Evolutionary conservation across 1,140 invertebrate species (phyloP).

Genomic region (Limonius californicus): DNA sequence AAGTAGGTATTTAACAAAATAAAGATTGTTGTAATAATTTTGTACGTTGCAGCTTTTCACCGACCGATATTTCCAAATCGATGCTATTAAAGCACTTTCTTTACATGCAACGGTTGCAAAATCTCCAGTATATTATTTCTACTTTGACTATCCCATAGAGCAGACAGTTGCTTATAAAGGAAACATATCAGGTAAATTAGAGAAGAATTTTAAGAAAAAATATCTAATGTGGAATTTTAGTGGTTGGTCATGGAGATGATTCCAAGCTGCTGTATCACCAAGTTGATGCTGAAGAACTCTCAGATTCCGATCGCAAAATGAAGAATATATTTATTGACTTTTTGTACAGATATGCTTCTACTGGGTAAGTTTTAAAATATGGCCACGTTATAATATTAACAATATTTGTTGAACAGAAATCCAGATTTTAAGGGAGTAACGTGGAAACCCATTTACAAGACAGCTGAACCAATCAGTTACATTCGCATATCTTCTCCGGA

Average conservation of each 20-base stretch:
- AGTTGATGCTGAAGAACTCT: not conserved
- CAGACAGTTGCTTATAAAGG: not conserved
- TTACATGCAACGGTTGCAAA: not conserved
- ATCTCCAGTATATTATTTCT: conserved; percentile 1
- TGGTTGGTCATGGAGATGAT: not conserved
- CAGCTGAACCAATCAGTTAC: not conserved
- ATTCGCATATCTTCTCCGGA: not conserved
- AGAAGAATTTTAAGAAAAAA: no score
- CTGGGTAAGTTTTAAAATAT: not conserved
- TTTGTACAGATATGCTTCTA: not conserved
- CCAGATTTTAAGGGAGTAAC: not conserved
- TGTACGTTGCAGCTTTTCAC: conserved; percentile 6
- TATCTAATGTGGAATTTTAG: no score
- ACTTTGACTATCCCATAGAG: not conserved
- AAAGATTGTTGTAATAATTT: not conserved
- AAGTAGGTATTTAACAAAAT: not conserved
- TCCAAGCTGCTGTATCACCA: not conserved
- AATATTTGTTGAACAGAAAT: not conserved
- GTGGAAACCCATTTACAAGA: not conserved
- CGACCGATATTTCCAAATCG: not conserved
- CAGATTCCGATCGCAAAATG: not conserved
- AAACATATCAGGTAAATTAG: not conserved
- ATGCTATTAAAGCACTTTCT: not conserved
- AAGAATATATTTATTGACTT: not conserved
- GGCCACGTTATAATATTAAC: no score